phyloP scores from a whole-genome alignment of 2,797 vertebrate genomes.

The Eulemur coronatus region DNA sequence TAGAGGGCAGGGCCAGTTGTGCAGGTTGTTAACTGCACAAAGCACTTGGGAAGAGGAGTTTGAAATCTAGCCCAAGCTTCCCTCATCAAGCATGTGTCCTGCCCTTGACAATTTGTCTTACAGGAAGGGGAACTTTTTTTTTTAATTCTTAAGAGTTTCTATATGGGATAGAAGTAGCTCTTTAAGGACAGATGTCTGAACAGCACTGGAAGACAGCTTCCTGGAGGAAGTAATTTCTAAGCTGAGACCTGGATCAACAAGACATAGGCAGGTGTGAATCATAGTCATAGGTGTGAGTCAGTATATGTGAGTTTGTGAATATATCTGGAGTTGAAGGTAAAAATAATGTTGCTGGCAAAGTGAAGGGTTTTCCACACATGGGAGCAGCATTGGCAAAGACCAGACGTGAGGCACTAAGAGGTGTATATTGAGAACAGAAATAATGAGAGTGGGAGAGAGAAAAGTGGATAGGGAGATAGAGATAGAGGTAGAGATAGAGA shows the following conservation, averaged over 20 bases:
- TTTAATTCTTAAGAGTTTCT: neutral
- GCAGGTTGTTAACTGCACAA: neutral
- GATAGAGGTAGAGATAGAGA: neutral
- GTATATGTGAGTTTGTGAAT: neutral
- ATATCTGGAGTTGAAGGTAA: neutral
- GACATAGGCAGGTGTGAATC: neutral
- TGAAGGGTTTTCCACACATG: neutral
- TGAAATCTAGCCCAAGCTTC: neutral
- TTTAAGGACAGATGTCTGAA: neutral
- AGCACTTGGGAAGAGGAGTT: neutral
- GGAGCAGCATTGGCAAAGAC: neutral
- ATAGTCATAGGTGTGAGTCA: neutral
- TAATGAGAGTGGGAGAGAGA: neutral
- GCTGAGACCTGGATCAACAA: neutral
- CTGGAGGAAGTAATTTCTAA: neutral
- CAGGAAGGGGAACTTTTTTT: neutral
- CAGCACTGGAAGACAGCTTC: neutral
- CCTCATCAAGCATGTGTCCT: neutral
- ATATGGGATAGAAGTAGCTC: neutral
- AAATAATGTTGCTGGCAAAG: neutral
- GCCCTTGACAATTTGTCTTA: neutral
- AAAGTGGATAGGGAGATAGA: neutral
- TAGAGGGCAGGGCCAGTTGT: neutral
- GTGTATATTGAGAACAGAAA: neutral
- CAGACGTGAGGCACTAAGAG: neutral